These are phyloP conservation scores for Rhizomys pruinosus DNA, from an alignment of 2,113 vertebrate genomes.

Conservation along the genomic window DNA sequence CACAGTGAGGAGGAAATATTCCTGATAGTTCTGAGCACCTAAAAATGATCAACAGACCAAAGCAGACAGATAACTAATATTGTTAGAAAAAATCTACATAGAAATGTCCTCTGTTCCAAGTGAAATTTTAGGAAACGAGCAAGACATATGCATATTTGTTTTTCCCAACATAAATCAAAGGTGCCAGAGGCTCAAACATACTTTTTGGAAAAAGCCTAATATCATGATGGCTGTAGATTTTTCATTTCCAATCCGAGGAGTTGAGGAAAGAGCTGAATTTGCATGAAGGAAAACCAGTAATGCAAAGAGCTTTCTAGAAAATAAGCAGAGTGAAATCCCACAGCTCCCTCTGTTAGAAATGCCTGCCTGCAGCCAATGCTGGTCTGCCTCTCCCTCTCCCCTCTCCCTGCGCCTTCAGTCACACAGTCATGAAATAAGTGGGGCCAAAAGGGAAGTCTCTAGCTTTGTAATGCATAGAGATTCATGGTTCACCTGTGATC, in stretches of 20 bases:
- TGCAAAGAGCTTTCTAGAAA: background rate
- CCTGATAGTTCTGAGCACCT: constrained; percentile 59
- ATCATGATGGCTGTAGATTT: constrained; percentile 56
- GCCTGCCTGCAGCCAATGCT: constrained; percentile 10
- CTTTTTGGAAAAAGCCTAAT: background rate
- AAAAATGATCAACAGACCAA: constrained; percentile 78
- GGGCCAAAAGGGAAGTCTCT: background rate
- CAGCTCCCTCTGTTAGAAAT: constrained; percentile 50
- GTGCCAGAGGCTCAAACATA: background rate
- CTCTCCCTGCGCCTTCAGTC: background rate
- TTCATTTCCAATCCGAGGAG: constrained; percentile 57
- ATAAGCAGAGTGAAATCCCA: background rate
- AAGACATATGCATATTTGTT: constrained; percentile 64
- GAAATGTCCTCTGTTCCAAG: constrained; percentile 72
- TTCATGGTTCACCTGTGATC: background rate
- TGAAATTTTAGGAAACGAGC: constrained; percentile 70
- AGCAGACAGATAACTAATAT: constrained; percentile 59
- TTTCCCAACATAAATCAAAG: constrained; percentile 67
- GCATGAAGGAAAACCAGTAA: background rate
- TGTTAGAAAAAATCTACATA: constrained; percentile 60
- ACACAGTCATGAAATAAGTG: constrained; percentile 30
- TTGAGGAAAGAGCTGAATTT: constrained; percentile 32
- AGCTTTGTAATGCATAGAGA: background rate
- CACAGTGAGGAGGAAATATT: constrained; percentile 23
- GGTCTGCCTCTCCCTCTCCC: background rate